Evolutionary conservation across 2,888 invertebrate genomes (phyloP), one percentile per base, ranked within the genome.

Genomic region (Drosophila rellima): DNA sequence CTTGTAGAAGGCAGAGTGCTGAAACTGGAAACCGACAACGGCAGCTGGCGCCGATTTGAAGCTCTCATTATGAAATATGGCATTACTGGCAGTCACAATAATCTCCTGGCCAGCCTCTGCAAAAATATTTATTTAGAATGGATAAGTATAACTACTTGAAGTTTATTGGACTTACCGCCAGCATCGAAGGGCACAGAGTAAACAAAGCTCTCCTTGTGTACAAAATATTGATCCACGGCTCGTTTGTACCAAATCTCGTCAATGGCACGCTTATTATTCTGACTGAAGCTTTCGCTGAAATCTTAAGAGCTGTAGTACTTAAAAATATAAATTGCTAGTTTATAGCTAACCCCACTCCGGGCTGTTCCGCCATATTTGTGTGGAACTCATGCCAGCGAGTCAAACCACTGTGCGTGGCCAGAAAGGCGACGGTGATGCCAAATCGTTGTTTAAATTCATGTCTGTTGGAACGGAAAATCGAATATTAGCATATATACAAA

Each of bases 191-290:
- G 96, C 45, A 96, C 95, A 2, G 96, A 95, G 92, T 96, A 97
- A 0, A 98, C 96, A 91, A 96, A 97, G 84, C 96, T 96, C 31
- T 95, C 94, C 0, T 95, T 95, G 75, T 97, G 94, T 13, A 96
- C 93, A 89, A 95, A 95, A 92, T 97, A 95, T 84, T 97, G 97
- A 80, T 97, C 97, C 0, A 98, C 97, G 0, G 98, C 97, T 13
- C 97, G 94, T 71, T 95, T 95, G 91, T 98, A 98, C 97, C 97
- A 98, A 17, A 96, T 94, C 91, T 98, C 97, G 90, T 98, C 97
- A 50, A 96, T 97, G 1, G 97, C 95, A 50, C 95, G 94, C 5
- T 95, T 95, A 92, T 96, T 95, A 56, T 95, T 93, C 72, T 95
- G 95, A 70, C 96, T 96, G 88, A 97, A 97, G 82, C 94, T 94